Evolutionary conservation across 1,140 invertebrate genomes (phyloP), one percentile per base, ranked within the genome.

Genomic region (Saccostrea echinata): DNA sequence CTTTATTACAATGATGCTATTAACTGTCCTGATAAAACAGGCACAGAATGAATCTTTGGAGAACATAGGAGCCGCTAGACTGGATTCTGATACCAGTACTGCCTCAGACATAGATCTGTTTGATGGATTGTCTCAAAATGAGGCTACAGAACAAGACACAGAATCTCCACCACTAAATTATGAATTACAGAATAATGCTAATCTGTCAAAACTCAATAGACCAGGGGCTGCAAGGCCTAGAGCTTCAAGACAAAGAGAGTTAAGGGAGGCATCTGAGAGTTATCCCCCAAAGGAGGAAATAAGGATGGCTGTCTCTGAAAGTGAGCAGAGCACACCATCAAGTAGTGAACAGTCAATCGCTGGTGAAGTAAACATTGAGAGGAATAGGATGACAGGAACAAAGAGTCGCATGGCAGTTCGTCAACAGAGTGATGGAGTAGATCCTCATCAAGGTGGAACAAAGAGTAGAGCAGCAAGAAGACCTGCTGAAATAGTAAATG

Each of bases 401-500:
- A 91, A 87, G 84, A 90, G 85, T 83, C 84, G 85, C 61, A 88
- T 90, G 88, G 88, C 84, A 57, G 85, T 84, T n/a, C 83, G 83
- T 84, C 83, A 51, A 57, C n/a, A 13, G 24, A 53, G 57, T 30
- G 83, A 57, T 1, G 1, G 13, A 51, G 1, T 24, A 0, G 81
- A 83, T 83, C 83, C 83, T 24, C 51, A 57, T 9, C 43, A 33
- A 33, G 53, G 9, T 84, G 83, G 83, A 51, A 21, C 43, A 18
- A 83, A 43, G 6, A 83, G 35, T n/a, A 27, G 35, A 83, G 12
- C 35, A 51, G 35, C 24, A 18, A 24, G 43, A 6, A 51, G 81
- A 21, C 33, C 80, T 43, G 80, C 18, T 30, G 16, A 30, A 30
- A 80, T 16, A 30, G 71, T 21, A 27, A 80, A 33, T 12, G 71